phyloP scores from a whole-genome alignment of 2,888 invertebrate genomes.

The Acrobeloides nanus region DNA sequence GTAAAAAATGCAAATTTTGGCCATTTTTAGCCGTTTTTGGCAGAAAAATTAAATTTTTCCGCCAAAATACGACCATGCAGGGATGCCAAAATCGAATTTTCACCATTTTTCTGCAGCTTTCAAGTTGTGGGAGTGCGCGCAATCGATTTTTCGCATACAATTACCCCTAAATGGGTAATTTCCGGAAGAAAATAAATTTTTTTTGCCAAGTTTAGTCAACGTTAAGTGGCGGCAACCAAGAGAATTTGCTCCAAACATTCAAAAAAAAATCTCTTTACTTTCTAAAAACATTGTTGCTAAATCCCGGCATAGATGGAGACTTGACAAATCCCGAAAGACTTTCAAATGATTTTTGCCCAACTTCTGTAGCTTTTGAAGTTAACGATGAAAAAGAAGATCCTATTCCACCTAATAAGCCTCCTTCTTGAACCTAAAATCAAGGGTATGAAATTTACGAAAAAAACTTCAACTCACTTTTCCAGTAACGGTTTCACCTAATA shows the following conservation, averaged over 20 bases:
- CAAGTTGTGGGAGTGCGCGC: too few species aligned
- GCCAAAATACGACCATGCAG: background rate
- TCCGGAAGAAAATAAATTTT: too few species aligned
- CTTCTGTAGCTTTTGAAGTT: slow-evolving; percentile 41
- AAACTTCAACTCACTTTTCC: slow-evolving; percentile 14
- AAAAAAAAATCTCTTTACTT: background rate
- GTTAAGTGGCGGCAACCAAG: too few species aligned
- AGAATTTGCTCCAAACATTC: too few species aligned
- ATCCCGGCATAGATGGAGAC: slow-evolving; percentile 48
- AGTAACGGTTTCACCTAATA: slow-evolving; percentile 21
- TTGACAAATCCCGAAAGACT: slow-evolving; percentile 47
- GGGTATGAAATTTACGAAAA: too few species aligned
- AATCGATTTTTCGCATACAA: too few species aligned
- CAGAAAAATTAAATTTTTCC: slow-evolving; percentile 16
- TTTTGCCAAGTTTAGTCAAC: too few species aligned
- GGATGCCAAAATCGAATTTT: too few species aligned
- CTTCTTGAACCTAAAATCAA: slow-evolving; percentile 13
- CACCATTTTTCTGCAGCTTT: too few species aligned
- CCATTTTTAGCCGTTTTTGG: too few species aligned
- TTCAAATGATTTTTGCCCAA: slow-evolving; percentile 44
- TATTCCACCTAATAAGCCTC: slow-evolving; percentile 11
- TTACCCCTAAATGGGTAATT: too few species aligned
- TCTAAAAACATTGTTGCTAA: slow-evolving; percentile 18
- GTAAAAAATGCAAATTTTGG: too few species aligned
- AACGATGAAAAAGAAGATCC: slow-evolving; percentile 27